Percentiles rank a stretch among this genome's conserved stretches.
phyloP scores from a whole-genome alignment of 2,113 vertebrate species.

The Pan troglodytes region DNA sequence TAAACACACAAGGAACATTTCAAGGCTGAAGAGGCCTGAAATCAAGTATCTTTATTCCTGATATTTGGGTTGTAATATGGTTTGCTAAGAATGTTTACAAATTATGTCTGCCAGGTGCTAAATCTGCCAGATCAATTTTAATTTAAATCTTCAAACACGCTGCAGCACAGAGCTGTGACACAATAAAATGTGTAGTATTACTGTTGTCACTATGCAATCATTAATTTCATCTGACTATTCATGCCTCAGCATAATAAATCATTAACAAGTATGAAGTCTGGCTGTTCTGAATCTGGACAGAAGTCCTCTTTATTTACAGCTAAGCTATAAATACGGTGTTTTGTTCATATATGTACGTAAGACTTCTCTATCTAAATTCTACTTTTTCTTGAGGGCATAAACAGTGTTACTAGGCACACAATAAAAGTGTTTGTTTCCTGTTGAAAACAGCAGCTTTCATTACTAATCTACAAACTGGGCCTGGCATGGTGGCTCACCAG shows the following conservation, averaged over 20 bases:
- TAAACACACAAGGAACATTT: background rate
- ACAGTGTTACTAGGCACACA: background rate
- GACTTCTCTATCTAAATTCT: background rate
- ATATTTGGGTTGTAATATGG: background rate
- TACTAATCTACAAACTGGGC: background rate
- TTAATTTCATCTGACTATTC: background rate
- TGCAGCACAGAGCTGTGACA: background rate
- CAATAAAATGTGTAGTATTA: background rate
- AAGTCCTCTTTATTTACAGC: background rate
- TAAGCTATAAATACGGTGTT: background rate
- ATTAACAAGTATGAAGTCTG: background rate
- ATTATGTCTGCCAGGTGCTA: background rate
- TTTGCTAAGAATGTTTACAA: constrained; percentile 32
- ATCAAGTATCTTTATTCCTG: background rate
- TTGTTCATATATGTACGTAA: background rate
- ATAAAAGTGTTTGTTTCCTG: background rate
- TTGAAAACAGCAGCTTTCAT: background rate
- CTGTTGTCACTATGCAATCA: background rate
- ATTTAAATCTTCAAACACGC: constrained; percentile 31
- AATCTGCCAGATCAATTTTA: background rate
- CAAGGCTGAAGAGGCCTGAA: background rate
- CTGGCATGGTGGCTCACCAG: too few species aligned
- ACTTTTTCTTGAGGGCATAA: background rate
- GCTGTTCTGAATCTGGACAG: background rate
- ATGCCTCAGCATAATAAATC: background rate